These are phyloP conservation scores for Platysteira castanea DNA, from an alignment of 2,113 vertebrate genomes.

Conservation along the genomic window DNA sequence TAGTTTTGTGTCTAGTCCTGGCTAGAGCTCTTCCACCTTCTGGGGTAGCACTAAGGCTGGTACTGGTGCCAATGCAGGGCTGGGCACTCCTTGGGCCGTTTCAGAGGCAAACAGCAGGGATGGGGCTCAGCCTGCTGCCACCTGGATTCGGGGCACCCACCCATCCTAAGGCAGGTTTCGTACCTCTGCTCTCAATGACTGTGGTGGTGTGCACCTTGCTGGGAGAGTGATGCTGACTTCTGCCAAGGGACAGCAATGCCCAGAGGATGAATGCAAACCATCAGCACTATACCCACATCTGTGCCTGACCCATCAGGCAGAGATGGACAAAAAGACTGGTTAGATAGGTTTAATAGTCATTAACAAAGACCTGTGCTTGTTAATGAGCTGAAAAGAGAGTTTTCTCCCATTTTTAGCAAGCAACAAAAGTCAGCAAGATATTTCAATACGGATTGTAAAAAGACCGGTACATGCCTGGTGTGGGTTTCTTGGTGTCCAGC, in stretches of 20 bases:
- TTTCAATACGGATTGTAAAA: background rate
- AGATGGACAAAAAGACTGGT: background rate
- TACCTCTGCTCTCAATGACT: background rate
- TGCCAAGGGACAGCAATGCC: background rate
- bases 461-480: fast-evolving
- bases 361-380: background rate
- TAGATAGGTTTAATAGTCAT: background rate
- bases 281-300: background rate
- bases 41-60: background rate
- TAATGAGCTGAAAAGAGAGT: background rate
- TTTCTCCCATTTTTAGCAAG: background rate
- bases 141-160: background rate
- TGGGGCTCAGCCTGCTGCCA: fast-evolving
- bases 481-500: background rate
- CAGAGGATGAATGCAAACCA: background rate
- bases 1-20: background rate
- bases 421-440: background rate
- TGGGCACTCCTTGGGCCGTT: background rate
- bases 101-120: background rate
- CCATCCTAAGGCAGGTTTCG: background rate
- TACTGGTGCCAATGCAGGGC: fast-evolving
- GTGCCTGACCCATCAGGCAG: background rate
- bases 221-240: background rate
- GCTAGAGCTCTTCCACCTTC: background rate
- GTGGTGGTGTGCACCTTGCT: background rate